Conservation (phyloP, 2,888 invertebrate genomes). For the Glyphotaelius pellucidus region DNA sequence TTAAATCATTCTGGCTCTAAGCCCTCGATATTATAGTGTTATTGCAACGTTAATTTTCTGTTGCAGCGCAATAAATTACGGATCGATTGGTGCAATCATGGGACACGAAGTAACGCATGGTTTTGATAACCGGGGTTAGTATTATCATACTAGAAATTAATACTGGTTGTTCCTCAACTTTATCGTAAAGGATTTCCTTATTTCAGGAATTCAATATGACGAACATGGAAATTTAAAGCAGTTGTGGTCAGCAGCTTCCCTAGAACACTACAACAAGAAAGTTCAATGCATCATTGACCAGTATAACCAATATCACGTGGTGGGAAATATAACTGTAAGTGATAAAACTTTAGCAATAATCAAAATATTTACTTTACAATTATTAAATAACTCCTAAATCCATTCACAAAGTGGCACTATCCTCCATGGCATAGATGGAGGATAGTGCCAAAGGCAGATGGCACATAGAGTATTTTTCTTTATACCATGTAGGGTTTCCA, state of each 20-base stretch:
- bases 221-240: conserved; percentile 87
- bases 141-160: conserved; percentile 29
- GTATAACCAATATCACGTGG: conserved; percentile 82
- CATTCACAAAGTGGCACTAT: no score
- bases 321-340: conserved; percentile 79
- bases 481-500: no score
- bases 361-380: not conserved
- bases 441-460: no score
- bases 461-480: no score
- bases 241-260: conserved; percentile 86
- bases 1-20: no score
- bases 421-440: no score
- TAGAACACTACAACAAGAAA: conserved; percentile 82
- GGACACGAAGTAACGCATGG: conserved; percentile 91
- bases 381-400: not conserved
- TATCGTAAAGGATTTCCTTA: no score
- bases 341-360: not conserved
- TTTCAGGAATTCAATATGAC: conserved; percentile 88
- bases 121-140: conserved; percentile 85
- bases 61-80: conserved; percentile 83
- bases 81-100: conserved; percentile 90
- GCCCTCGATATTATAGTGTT: no score
- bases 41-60: not conserved
- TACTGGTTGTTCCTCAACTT: no score
- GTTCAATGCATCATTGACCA: conserved; percentile 86